phyloP scores from a whole-genome alignment of 1,140 invertebrate genomes.

The Hydropsyche tenuis region DNA sequence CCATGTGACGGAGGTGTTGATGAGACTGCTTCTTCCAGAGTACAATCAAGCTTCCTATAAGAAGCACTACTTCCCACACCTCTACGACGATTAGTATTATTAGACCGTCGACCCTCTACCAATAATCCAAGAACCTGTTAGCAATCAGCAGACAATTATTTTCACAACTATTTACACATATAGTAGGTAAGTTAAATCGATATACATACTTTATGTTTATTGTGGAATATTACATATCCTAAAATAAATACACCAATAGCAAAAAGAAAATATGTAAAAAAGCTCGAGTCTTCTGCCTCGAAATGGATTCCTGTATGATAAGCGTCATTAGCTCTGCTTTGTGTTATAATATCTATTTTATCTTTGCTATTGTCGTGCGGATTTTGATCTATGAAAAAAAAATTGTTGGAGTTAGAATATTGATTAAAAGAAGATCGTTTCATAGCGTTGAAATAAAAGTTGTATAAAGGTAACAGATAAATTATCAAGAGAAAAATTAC shows the following conservation, averaged over 20 bases:
- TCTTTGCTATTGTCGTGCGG: neutral
- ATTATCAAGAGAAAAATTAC: neutral
- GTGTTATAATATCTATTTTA: neutral
- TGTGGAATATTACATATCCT: slow-evolving; percentile 47
- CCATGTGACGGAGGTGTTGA: slow-evolving; percentile 45
- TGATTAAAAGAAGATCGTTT: neutral
- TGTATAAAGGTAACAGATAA: too few species aligned
- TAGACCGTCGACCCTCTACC: slow-evolving; percentile 40
- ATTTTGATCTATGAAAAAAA: neutral
- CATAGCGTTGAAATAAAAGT: neutral
- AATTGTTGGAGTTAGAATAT: neutral
- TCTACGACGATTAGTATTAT: slow-evolving; percentile 31
- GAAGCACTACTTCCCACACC: slow-evolving; percentile 32
- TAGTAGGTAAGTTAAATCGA: neutral
- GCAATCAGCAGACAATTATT: neutral
- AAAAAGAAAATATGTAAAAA: slow-evolving; percentile 46
- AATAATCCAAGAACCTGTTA: slow-evolving; percentile 43
- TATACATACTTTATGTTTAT: slow-evolving; percentile 45
- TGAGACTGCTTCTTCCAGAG: slow-evolving; percentile 46
- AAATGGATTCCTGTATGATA: slow-evolving; percentile 32
- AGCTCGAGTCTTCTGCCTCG: slow-evolving; percentile 44
- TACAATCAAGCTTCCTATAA: slow-evolving; percentile 46
- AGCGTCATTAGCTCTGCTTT: neutral
- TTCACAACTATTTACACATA: neutral
- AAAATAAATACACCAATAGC: slow-evolving; percentile 37